Percentiles rank a stretch among this genome's conserved stretches.
phyloP scores from a whole-genome alignment of 92 coral and sea anemone genomes.

The Pocillopora grandis region DNA sequence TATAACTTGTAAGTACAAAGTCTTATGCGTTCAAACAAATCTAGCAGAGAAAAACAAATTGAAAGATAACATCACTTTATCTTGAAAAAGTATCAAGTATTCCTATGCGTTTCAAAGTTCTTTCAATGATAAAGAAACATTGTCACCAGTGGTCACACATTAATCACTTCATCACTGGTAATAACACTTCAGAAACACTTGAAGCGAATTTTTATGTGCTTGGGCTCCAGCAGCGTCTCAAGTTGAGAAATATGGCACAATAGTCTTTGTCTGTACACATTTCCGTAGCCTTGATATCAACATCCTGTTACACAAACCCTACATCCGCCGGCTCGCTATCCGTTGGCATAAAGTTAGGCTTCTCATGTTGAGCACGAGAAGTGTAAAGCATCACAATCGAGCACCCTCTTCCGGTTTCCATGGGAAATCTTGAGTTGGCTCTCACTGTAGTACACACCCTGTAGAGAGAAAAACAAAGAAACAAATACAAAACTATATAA shows the following conservation, averaged over 20 bases:
- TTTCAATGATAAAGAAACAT: too few relatives aligned
- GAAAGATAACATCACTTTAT: too few relatives aligned
- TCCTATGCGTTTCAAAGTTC: too few relatives aligned
- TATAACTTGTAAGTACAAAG: too few relatives aligned
- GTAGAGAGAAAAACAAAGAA: not conserved
- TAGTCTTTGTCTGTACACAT: not conserved
- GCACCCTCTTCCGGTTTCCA: constrained; percentile 11
- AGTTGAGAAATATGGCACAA: not conserved
- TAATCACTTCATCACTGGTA: too few relatives aligned
- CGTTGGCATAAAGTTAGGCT: not conserved
- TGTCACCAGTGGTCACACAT: too few relatives aligned
- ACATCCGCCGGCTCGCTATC: not conserved
- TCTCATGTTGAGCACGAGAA: not conserved
- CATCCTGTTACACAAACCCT: not conserved
- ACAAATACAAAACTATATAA: not conserved
- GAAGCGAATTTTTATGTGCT: too few relatives aligned
- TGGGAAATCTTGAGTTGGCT: not conserved
- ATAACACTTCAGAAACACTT: too few relatives aligned
- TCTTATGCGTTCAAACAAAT: too few relatives aligned
- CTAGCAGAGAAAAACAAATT: too few relatives aligned
- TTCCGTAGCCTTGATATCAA: constrained; percentile 20
- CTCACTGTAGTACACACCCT: constrained; percentile 36
- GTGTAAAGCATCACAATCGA: not conserved
- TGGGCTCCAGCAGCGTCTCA: not conserved
- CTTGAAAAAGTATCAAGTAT: too few relatives aligned